Evolutionary conservation across 1,140 invertebrate species (phyloP).

Genomic region (Aphidius ervi): DNA sequence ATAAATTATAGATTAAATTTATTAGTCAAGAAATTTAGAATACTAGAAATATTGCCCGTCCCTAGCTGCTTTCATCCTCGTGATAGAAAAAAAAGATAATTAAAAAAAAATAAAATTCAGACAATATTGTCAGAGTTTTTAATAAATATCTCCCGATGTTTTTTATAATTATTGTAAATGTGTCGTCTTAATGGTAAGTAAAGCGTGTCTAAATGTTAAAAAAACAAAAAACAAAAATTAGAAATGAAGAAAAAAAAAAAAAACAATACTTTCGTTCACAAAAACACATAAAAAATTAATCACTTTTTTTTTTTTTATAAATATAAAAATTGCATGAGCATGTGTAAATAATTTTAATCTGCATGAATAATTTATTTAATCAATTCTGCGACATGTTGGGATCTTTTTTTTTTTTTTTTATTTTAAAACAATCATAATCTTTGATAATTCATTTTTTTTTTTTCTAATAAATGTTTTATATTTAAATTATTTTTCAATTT

Average conservation of each 20-base stretch:
- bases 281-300: slow-evolving; percentile 9
- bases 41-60: slow-evolving; percentile 29
- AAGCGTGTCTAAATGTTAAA: slow-evolving; percentile 15
- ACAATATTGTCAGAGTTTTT: slow-evolving; percentile 12
- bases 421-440: neutral
- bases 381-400: neutral
- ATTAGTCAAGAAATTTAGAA: too few species aligned
- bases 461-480: neutral
- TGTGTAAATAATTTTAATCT: slow-evolving; percentile 28
- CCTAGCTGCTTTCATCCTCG: slow-evolving; percentile 45
- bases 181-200: slow-evolving; percentile 22
- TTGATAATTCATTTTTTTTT: slow-evolving; percentile 6
- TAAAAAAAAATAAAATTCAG: slow-evolving; percentile 4
- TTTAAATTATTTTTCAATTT: neutral
- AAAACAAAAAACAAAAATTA: slow-evolving; percentile 10
- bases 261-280: neutral
- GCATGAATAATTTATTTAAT: slow-evolving; percentile 26
- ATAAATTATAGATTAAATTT: too few species aligned
- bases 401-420: slow-evolving; percentile 5
- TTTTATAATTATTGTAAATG: slow-evolving; percentile 16
- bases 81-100: slow-evolving; percentile 9
- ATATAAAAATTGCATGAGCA: slow-evolving; percentile 33
- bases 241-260: neutral
- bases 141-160: neutral
- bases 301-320: slow-evolving; percentile 7